A percentile compares a stretch with the other conserved stretches of the same genome.
These are phyloP conservation scores for Monopis laevigella DNA, from an alignment of 2,888 invertebrate species.

Conservation along the genomic window DNA sequence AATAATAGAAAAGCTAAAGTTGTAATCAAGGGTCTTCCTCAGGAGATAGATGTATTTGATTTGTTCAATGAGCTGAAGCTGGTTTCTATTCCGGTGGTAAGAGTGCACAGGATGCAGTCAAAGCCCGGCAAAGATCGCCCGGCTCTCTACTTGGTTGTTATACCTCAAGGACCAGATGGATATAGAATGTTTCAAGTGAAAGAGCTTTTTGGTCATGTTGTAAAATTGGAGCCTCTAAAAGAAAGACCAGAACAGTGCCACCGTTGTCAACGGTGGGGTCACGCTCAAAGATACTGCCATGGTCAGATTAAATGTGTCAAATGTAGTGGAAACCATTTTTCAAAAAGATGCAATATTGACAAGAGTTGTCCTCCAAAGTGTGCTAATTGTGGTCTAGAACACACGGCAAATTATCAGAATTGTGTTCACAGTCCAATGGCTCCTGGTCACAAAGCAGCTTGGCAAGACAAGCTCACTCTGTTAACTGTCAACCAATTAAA, in stretches of 20 bases:
- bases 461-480: too few relatives aligned
- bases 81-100: constrained; percentile 31
- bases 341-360: constrained; percentile 32
- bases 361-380: constrained; percentile 31
- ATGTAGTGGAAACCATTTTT: constrained; percentile 40
- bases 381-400: constrained; percentile 36
- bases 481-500: too few relatives aligned
- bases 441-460: constrained; percentile 17
- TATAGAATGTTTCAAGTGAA: constrained; percentile 27
- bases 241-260: constrained; percentile 37
- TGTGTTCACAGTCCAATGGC: constrained; percentile 30
- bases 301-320: constrained; percentile 40
- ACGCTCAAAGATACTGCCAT: constrained; percentile 41
- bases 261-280: constrained; percentile 50
- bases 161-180: constrained; percentile 30
- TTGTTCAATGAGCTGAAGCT: constrained; percentile 30
- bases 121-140: constrained; percentile 23
- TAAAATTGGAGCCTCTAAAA: constrained; percentile 36
- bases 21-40: constrained; percentile 36
- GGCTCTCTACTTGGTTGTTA: constrained; percentile 31
- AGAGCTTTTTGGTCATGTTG: constrained; percentile 28
- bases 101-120: constrained; percentile 37
- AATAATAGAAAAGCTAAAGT: constrained; percentile 36
- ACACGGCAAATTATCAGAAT: constrained; percentile 36
- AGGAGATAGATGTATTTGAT: constrained; percentile 25